These are phyloP conservation scores for Capreolus pygargus DNA, from an alignment of 2,113 vertebrate species.

Conservation along the genomic window DNA sequence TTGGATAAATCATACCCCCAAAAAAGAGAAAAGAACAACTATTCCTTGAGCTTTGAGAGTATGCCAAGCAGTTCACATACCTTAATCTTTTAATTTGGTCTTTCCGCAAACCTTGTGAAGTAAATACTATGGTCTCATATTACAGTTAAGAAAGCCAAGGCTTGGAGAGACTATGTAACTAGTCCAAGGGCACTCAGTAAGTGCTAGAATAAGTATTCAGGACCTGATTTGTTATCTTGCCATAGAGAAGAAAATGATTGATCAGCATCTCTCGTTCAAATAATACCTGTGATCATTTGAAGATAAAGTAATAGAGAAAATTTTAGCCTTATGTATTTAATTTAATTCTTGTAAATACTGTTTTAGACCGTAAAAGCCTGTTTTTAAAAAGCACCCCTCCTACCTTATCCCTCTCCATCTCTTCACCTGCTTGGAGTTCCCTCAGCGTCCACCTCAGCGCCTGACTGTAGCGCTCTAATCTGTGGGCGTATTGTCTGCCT, in stretches of 20 bases:
- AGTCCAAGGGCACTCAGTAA: background rate
- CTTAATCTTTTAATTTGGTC: background rate
- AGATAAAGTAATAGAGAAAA: background rate
- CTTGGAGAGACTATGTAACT: background rate
- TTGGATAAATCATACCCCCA: background rate
- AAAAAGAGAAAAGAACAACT: background rate
- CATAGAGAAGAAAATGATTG: background rate
- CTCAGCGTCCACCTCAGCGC: accelerated
- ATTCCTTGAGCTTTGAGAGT: background rate
- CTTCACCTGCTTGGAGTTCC: background rate
- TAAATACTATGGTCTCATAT: background rate
- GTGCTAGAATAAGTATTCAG: background rate
- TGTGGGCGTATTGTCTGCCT: accelerated
- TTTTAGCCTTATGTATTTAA: background rate
- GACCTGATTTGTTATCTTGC: background rate
- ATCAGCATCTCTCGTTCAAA: background rate
- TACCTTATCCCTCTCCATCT: background rate
- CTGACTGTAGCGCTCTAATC: background rate
- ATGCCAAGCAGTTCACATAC: background rate
- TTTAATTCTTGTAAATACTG: background rate
- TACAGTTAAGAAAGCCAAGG: background rate
- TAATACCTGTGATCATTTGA: background rate
- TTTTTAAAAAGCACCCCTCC: background rate
- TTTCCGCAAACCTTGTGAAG: background rate
- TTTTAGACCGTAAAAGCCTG: background rate